phyloP scores from a whole-genome alignment of 2,888 invertebrate genomes.

The Acleris cristana region DNA sequence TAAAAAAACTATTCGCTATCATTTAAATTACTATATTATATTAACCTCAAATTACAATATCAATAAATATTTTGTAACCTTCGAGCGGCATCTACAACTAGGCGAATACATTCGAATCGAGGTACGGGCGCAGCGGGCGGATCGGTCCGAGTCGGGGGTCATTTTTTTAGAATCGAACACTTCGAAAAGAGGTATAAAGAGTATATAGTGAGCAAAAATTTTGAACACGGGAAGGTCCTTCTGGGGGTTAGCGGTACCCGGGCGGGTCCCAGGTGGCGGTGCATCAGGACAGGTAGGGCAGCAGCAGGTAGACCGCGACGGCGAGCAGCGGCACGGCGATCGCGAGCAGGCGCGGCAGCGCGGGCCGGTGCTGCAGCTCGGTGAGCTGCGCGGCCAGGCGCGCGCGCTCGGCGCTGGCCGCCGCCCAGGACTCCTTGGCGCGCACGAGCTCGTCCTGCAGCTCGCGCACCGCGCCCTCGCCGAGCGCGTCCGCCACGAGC shows the following conservation, averaged over 20 bases:
- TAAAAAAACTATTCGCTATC: slow-evolving; percentile 48
- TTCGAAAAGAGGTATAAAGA: slow-evolving; percentile 41
- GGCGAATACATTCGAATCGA: slow-evolving; percentile 53
- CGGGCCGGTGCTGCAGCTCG: slow-evolving; percentile 78
- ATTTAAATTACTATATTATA: slow-evolving; percentile 42
- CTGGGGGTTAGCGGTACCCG: slow-evolving; percentile 67
- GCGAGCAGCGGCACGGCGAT: slow-evolving; percentile 84
- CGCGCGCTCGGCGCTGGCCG: slow-evolving; percentile 85
- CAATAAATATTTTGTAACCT: slow-evolving; percentile 57
- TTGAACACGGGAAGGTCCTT: slow-evolving; percentile 35
- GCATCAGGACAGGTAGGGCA: slow-evolving; percentile 85
- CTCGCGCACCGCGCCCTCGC: slow-evolving; percentile 84
- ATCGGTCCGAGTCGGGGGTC: slow-evolving; percentile 43
- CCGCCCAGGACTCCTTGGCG: slow-evolving; percentile 89
- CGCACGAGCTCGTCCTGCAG: slow-evolving; percentile 89
- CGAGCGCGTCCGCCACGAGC: slow-evolving; percentile 53
- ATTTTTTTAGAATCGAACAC: slow-evolving; percentile 40
- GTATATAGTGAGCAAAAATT: slow-evolving; percentile 50
- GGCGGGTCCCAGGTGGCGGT: slow-evolving; percentile 84
- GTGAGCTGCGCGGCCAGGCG: slow-evolving; percentile 85
- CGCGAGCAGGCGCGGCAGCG: slow-evolving; percentile 81
- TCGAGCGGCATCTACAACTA: slow-evolving; percentile 49
- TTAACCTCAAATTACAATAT: slow-evolving; percentile 61
- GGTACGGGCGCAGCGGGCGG: slow-evolving; percentile 47
- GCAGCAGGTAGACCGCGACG: slow-evolving; percentile 83